phyloP scores from a whole-genome alignment of 2,888 invertebrate genomes.

The Ariolimax columbianus region DNA sequence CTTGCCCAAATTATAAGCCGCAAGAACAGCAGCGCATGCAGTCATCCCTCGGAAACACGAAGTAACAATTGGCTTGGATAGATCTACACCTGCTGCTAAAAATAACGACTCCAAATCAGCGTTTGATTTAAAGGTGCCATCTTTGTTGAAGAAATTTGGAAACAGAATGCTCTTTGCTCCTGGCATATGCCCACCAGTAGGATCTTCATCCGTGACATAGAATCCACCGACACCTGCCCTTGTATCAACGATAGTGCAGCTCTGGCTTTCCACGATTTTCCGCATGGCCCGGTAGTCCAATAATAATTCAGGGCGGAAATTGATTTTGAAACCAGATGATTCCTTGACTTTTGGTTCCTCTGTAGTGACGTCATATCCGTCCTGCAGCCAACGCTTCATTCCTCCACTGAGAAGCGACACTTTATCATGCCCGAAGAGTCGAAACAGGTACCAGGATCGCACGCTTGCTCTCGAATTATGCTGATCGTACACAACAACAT shows the following conservation, averaged over 20 bases:
- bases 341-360: too few species aligned
- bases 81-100: conserved; percentile 63
- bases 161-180: conserved; percentile 64
- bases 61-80: conserved; percentile 13
- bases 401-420: conserved; percentile 69
- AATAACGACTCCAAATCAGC: conserved; percentile 66
- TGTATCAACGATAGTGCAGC: too few species aligned
- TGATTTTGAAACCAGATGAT: too few species aligned
- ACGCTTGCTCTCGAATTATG: conserved; percentile 58
- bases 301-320: too few species aligned
- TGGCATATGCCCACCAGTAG: conserved; percentile 59
- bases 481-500: conserved; percentile 66
- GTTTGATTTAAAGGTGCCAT: conserved; percentile 64
- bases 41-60: conserved; percentile 65
- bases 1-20: conserved; percentile 67
- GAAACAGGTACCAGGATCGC: conserved; percentile 67
- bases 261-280: too few species aligned
- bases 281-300: too few species aligned
- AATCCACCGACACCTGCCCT: too few species aligned
- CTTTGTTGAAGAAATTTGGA: conserved; percentile 57
- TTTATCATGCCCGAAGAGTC: conserved; percentile 65
- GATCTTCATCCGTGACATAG: not conserved
- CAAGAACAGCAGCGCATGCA: conserved; percentile 66
- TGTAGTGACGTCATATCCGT: conserved; percentile 58
- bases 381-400: conserved; percentile 63